Base-by-base conservation (phyloP, 2,888 invertebrate species). In the Hymenopus coronatus region DNA sequence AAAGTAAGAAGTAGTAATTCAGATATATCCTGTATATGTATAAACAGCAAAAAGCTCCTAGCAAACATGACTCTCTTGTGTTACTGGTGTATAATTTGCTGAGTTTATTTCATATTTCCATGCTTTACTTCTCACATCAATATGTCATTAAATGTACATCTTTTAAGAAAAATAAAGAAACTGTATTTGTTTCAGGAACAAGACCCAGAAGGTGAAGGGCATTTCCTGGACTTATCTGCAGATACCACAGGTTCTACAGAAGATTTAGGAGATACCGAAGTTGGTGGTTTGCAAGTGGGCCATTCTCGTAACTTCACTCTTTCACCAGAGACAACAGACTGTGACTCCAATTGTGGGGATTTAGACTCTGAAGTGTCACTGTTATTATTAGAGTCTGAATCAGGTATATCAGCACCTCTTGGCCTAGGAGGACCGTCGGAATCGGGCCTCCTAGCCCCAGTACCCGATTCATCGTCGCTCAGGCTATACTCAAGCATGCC, bases 311-410 rank as follows among this genome's bases (percentile, higher is more conserved):
- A 97, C 93, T 98, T 98, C 93, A 97, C 98, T 33, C 95, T 98
- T 90, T 98, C 98, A 83, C 98, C 98, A 9, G 98, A 98, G 94
- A 97, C 97, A 90, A 98, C 98, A 90, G 98, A 98, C 94, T 98
- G 97, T 93, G 98, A 98, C 93, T 97, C 97, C 90, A 97, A 97
- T 93, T 96, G 96, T 92, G 96, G 96, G n/a, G 97, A 97, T 92
- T 94, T 97, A 92, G 97, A 97, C 93, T 98, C 97, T 93, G 97
- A 98, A 93, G 96, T 97, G 91, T 97, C 97, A 85, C 95, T 97
- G 91, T 96, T 96, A 94, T 94, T 96, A 92, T 95, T 96, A 95
- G 96, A 96, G 30, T 89, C 88, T 12, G 90, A 89, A 20, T 85
- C 40, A 12, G 40, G 85, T 14, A 82, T 15, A 27, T 83, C 70